Percentiles rank a stretch among this genome's conserved stretches.
Evolutionary conservation across 2,888 invertebrate genomes (phyloP).

Genomic region (Epinotia nisella): DNA sequence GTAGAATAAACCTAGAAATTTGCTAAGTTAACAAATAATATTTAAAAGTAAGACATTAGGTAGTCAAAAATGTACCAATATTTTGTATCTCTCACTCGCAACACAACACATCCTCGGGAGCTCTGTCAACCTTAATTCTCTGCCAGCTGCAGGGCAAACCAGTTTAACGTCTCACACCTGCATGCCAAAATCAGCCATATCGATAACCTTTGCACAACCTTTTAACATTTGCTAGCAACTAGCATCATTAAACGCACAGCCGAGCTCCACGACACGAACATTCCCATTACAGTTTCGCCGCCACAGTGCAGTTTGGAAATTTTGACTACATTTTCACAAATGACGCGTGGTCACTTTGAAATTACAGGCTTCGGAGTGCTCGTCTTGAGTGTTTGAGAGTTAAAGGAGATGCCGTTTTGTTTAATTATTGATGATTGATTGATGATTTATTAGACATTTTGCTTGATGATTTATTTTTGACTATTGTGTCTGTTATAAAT

Average conservation of each 20-base stretch:
- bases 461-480: too few species aligned
- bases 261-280: conserved; percentile 19
- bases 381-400: neutral
- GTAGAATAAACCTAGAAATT: too few species aligned
- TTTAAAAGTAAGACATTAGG: too few species aligned
- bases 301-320: neutral
- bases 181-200: neutral
- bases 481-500: too few species aligned
- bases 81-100: too few species aligned
- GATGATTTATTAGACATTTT: too few species aligned
- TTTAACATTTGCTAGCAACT: conserved; percentile 15
- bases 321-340: conserved; percentile 7
- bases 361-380: neutral
- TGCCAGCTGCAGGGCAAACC: too few species aligned
- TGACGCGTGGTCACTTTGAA: neutral
- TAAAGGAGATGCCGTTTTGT: neutral
- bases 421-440: too few species aligned
- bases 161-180: neutral
- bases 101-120: too few species aligned
- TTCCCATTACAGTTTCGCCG: neutral
- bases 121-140: too few species aligned
- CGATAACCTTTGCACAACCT: conserved; percentile 1
- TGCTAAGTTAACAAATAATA: too few species aligned
- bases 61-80: too few species aligned
- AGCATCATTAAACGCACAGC: conserved; percentile 31